phyloP scores from a whole-genome alignment of 2,888 invertebrate genomes.

The Drosophila paucipuncta region DNA sequence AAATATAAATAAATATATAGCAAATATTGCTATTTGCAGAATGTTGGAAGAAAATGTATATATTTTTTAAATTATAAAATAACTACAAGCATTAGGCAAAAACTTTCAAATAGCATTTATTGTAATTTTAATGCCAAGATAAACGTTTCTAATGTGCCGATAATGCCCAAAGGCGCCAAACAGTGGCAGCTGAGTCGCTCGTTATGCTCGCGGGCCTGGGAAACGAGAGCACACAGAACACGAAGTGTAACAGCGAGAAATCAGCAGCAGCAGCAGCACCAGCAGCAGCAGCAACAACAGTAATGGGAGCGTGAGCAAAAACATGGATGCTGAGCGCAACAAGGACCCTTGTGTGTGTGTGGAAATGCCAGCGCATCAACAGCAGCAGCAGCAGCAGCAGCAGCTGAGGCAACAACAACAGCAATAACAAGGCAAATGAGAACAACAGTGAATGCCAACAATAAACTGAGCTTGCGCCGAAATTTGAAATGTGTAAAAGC shows the following conservation, averaged over 20 bases:
- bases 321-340: constrained; percentile 75
- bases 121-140: constrained; percentile 29
- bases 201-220: constrained; percentile 58
- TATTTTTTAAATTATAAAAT: constrained; percentile 2
- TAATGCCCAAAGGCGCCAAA: constrained; percentile 56
- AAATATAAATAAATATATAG: neutral
- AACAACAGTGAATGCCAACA: constrained; percentile 65
- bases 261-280: constrained; percentile 9
- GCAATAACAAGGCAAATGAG: constrained; percentile 32
- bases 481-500: constrained; percentile 57
- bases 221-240: constrained; percentile 51
- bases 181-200: constrained; percentile 28
- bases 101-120: constrained; percentile 13
- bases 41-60: neutral
- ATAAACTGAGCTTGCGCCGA: constrained; percentile 80
- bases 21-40: neutral
- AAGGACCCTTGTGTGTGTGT: constrained; percentile 56
- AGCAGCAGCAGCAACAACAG: constrained; percentile 3
- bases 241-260: constrained; percentile 46
- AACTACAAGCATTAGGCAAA: neutral
- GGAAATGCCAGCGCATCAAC: constrained; percentile 63
- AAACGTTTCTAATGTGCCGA: constrained; percentile 34
- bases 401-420: constrained; percentile 44
- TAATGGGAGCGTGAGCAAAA: constrained; percentile 15
- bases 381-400: constrained; percentile 35